Percentiles rank a stretch among this genome's conserved stretches.
phyloP scores from a whole-genome alignment of 2,888 invertebrate genomes.

The Drosophila lacicola region DNA sequence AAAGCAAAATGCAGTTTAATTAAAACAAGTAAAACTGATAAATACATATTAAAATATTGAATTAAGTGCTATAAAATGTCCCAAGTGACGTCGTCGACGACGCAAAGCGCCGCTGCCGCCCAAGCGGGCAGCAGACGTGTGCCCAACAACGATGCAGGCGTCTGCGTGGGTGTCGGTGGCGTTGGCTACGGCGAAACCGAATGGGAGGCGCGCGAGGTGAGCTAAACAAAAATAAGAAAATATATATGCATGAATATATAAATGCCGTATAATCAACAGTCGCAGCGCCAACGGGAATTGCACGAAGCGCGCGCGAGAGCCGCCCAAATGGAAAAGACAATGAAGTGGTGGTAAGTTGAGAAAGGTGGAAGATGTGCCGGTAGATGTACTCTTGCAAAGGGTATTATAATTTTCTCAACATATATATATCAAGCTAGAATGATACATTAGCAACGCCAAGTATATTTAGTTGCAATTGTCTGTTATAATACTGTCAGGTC shows the following conservation, averaged over 20 bases:
- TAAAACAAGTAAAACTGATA: slow-evolving; percentile 14
- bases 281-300: slow-evolving; percentile 89
- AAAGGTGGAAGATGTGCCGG: no score
- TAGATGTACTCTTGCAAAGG: no score
- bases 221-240: not conserved
- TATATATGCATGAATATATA: slow-evolving; percentile 7
- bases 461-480: no score
- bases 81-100: slow-evolving; percentile 57
- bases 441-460: no score
- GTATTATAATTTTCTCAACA: no score
- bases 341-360: slow-evolving; percentile 94
- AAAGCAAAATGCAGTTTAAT: slow-evolving; percentile 48
- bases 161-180: slow-evolving; percentile 62
- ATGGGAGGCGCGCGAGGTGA: slow-evolving; percentile 85
- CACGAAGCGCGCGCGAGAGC: slow-evolving; percentile 97
- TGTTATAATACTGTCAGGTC: no score
- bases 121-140: slow-evolving; percentile 55
- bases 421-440: no score
- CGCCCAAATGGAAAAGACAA: slow-evolving; percentile 99
- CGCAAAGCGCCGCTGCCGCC: slow-evolving; percentile 57
- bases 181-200: slow-evolving; percentile 83
- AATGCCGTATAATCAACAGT: slow-evolving; percentile 65
- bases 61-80: slow-evolving; percentile 43
- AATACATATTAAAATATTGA: slow-evolving; percentile 6
- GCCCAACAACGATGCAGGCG: slow-evolving; percentile 53